These are phyloP conservation scores for Andrena fulva DNA, from an alignment of 2,888 invertebrate species.

Conservation along the genomic window DNA sequence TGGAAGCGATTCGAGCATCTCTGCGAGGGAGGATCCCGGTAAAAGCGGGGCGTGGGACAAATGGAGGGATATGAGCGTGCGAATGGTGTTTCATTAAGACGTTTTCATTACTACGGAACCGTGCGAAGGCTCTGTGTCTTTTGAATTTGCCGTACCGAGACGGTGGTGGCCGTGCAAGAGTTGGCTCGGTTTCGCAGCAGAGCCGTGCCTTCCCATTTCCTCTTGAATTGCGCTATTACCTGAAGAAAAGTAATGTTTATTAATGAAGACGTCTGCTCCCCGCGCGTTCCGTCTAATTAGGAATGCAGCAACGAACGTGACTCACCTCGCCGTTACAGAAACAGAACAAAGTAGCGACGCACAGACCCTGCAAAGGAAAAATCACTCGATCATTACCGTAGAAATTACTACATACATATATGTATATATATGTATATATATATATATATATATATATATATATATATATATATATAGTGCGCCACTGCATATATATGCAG, in stretches of 20 bases:
- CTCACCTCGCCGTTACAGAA: constrained; percentile 98
- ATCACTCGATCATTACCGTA: neutral
- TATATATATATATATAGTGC: too few species aligned
- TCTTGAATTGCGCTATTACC: constrained; percentile 92
- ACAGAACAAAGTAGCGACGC: constrained; percentile 96
- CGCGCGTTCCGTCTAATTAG: neutral
- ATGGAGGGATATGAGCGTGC: neutral
- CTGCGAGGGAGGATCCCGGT: neutral
- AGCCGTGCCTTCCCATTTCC: constrained; percentile 91
- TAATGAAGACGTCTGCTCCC: neutral
- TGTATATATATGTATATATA: too few species aligned
- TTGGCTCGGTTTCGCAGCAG: constrained; percentile 91
- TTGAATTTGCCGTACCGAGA: constrained; percentile 90
- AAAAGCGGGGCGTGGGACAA: neutral
- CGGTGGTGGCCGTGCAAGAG: constrained; percentile 94
- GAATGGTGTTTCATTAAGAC: constrained; percentile 6
- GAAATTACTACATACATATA: neutral
- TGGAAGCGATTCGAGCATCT: too few species aligned
- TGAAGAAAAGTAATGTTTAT: constrained; percentile 71
- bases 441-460: too few species aligned
- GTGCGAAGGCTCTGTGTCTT: constrained; percentile 29
- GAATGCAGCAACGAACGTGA: constrained; percentile 38
- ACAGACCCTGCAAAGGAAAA: constrained; percentile 90
- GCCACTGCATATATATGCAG: too few species aligned
- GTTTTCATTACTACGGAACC: constrained; percentile 13